These are phyloP conservation scores for Stegana nigrithorax DNA, from an alignment of 2,888 invertebrate genomes.

Conservation along the genomic window DNA sequence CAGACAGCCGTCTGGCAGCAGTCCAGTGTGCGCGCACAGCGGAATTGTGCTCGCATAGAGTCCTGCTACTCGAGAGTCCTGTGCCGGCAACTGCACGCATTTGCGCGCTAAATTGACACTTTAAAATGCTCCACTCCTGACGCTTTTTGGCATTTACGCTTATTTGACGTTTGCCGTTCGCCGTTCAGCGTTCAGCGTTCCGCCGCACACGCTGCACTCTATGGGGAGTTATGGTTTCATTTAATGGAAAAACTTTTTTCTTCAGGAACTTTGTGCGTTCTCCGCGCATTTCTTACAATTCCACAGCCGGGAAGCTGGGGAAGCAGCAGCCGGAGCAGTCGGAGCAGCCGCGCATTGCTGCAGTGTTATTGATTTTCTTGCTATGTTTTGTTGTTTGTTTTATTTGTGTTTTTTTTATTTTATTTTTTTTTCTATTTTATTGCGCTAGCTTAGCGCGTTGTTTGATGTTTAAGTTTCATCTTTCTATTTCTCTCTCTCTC, in stretches of 20 bases:
- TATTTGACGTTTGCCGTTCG: constrained; percentile 26
- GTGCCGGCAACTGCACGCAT: constrained; percentile 44
- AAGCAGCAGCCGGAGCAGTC: too few relatives aligned
- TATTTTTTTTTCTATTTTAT: too few relatives aligned
- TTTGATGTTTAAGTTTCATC: too few relatives aligned
- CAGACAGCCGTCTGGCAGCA: neutral
- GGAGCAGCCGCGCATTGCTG: too few relatives aligned
- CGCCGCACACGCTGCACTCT: neutral
- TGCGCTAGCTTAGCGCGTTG: too few relatives aligned
- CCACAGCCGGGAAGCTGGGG: neutral
- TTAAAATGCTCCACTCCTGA: constrained; percentile 59
- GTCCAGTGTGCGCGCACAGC: neutral
- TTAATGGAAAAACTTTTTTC: constrained; percentile 61
- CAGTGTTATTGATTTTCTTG: constrained; percentile 51
- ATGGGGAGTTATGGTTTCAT: constrained; percentile 32
- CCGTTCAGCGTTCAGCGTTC: neutral
- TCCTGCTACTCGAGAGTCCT: neutral
- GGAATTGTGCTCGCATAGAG: neutral
- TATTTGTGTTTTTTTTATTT: too few relatives aligned
- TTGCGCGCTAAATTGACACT: constrained; percentile 64
- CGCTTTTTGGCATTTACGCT: constrained; percentile 58
- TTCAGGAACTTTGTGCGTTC: constrained; percentile 34
- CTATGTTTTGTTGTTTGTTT: too few relatives aligned
- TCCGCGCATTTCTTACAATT: constrained; percentile 13
- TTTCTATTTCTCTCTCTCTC: neutral